Conservation (phyloP, 2,888 invertebrate genomes). For the Automeris io region DNA sequence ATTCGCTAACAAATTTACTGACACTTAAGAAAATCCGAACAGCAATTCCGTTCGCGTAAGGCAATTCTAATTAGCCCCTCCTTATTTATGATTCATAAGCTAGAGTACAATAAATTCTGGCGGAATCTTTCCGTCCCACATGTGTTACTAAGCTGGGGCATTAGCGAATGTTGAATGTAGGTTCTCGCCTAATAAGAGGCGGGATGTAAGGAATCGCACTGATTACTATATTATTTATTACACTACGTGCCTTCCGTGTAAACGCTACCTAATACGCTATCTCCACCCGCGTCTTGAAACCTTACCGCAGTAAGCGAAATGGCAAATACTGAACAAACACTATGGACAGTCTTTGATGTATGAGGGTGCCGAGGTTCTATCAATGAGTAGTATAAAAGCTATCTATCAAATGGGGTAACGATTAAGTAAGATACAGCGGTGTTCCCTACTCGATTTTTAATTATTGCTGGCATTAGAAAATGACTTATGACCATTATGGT, state of each 20-base stretch:
- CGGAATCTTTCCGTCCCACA: constrained; percentile 73
- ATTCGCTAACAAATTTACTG: neutral
- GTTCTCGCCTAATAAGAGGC: constrained; percentile 72
- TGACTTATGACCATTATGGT: constrained; percentile 50
- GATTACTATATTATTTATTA: constrained; percentile 77
- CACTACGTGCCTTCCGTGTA: constrained; percentile 73
- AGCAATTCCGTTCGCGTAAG: constrained; percentile 36
- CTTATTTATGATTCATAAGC: constrained; percentile 77
- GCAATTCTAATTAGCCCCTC: constrained; percentile 70
- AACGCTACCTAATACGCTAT: constrained; percentile 73
- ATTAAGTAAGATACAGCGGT: constrained; percentile 58
- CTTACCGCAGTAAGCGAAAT: constrained; percentile 29
- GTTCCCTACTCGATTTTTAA: constrained; percentile 65
- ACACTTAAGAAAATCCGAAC: constrained; percentile 36
- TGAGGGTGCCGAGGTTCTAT: constrained; percentile 44
- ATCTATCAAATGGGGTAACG: constrained; percentile 66
- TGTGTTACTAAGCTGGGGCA: constrained; percentile 70
- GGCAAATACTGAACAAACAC: constrained; percentile 4
- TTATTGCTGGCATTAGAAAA: constrained; percentile 58
- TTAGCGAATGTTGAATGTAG: constrained; percentile 75
- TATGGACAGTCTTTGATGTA: constrained; percentile 2
- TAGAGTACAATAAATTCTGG: constrained; percentile 72
- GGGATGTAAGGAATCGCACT: constrained; percentile 76
- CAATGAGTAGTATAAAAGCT: constrained; percentile 32
- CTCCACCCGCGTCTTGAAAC: constrained; percentile 52